phyloP scores from a whole-genome alignment of 1,140 invertebrate genomes.

The Dinothrombium tinctorium region DNA sequence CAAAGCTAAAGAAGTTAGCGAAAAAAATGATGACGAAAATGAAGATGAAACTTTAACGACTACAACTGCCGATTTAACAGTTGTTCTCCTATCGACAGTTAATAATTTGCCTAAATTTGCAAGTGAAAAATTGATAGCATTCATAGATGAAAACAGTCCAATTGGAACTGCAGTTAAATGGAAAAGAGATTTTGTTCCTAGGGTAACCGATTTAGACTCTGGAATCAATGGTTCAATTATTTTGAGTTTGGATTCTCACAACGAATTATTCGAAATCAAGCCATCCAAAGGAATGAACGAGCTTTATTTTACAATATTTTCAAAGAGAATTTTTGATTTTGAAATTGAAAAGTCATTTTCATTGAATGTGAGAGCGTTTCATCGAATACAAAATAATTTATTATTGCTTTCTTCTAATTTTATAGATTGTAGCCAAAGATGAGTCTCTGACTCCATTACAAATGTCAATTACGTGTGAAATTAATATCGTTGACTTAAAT shows the following conservation, averaged over 20 bases:
- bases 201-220: conserved; percentile 15
- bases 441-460: conserved; percentile 26
- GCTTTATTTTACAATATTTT: conserved; percentile 50
- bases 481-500: conserved; percentile 63
- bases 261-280: conserved; percentile 63
- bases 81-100: conserved; percentile 16
- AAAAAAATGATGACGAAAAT: conserved; percentile 20
- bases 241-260: conserved; percentile 46
- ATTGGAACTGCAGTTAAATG: conserved; percentile 19
- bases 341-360: not conserved
- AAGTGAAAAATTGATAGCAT: conserved; percentile 35
- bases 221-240: conserved; percentile 62
- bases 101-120: conserved; percentile 17
- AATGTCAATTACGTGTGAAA: conserved; percentile 41
- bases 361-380: not conserved
- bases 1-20: conserved; percentile 48
- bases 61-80: conserved; percentile 15
- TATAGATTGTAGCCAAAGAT: conserved; percentile 48
- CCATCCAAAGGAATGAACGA: conserved; percentile 59
- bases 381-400: not conserved
- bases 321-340: conserved; percentile 32
- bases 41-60: conserved; percentile 19
- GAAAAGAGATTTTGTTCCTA: conserved; percentile 7
- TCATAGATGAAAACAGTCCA: conserved; percentile 56
- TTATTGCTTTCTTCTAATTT: conserved; percentile 1